Conservation (phyloP, 2,797 vertebrate genomes). For the Pipistrellus pygmaeus region DNA sequence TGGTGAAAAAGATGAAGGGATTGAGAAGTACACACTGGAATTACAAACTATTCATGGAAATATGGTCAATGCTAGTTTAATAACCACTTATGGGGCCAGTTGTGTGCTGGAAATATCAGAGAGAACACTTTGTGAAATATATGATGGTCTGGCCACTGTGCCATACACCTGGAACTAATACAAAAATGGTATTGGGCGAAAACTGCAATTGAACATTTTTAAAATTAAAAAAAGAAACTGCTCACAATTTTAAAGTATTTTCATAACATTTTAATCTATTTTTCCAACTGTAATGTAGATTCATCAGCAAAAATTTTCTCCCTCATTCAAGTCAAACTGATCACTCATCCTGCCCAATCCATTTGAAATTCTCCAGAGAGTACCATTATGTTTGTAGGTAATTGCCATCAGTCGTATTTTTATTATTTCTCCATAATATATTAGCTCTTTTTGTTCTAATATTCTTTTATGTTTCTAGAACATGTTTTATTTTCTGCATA, state of each 20-base stretch:
- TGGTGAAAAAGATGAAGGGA: not conserved
- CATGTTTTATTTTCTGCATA: not conserved
- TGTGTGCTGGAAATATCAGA: not conserved
- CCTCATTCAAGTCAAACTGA: not conserved
- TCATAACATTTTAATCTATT: not conserved
- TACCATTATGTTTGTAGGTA: not conserved
- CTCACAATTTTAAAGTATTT: not conserved
- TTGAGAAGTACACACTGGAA: not conserved
- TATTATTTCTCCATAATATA: not conserved
- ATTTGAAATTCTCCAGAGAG: not conserved
- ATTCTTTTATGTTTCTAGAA: not conserved
- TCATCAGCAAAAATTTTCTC: not conserved
- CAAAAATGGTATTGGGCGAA: not conserved
- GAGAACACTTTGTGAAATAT: not conserved
- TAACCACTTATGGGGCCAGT: not conserved
- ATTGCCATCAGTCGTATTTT: not conserved
- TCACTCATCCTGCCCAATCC: fast-evolving
- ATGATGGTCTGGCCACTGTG: not conserved
- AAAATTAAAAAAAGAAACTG: not conserved
- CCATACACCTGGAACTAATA: not conserved
- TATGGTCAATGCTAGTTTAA: not conserved
- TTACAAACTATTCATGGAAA: not conserved
- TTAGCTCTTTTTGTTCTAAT: not conserved
- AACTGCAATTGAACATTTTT: not conserved
- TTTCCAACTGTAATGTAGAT: not conserved